These are phyloP conservation scores for Sphaerophoria taeniata DNA, from an alignment of 2,888 invertebrate species.

Conservation along the genomic window DNA sequence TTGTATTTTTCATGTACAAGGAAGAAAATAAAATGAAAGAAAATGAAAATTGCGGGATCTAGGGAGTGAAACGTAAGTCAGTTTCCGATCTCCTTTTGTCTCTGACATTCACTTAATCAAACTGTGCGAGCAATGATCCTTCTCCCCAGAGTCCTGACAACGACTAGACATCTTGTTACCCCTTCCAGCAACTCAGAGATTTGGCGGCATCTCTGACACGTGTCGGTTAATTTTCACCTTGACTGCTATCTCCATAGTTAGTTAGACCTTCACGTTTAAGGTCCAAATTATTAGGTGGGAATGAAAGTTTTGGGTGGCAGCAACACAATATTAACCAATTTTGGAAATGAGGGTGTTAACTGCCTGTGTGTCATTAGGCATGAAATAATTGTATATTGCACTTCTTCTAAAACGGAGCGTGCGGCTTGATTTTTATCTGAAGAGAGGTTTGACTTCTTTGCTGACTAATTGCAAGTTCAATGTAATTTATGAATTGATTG, in stretches of 20 bases:
- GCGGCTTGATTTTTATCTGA: slow-evolving; percentile 40
- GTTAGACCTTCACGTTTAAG: not conserved
- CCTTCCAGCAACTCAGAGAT: slow-evolving; percentile 9
- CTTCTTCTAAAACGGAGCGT: slow-evolving; percentile 19
- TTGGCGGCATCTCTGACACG: slow-evolving; percentile 50
- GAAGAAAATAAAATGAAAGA: too few species aligned
- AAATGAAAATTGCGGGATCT: too few species aligned
- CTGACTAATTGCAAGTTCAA: slow-evolving; percentile 59
- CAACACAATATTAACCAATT: slow-evolving; percentile 9
- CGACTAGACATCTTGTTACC: not conserved
- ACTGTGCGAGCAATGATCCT: slow-evolving; percentile 6
- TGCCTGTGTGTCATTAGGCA: slow-evolving; percentile 49
- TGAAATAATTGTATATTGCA: slow-evolving; percentile 44
- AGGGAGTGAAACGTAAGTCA: too few species aligned
- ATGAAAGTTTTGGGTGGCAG: slow-evolving; percentile 32
- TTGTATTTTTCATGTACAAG: too few species aligned
- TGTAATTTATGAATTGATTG: slow-evolving; percentile 43
- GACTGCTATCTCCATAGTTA: slow-evolving; percentile 44
- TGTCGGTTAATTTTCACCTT: slow-evolving; percentile 60
- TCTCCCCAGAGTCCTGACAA: slow-evolving; percentile 1
- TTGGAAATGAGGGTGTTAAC: slow-evolving; percentile 35
- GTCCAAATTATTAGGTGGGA: slow-evolving; percentile 54
- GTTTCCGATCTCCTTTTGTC: too few species aligned
- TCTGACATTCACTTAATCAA: slow-evolving; percentile 13
- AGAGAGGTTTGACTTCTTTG: slow-evolving; percentile 25